Conservation (phyloP, 2,797 vertebrate genomes). For the Phoebastria nigripes region DNA sequence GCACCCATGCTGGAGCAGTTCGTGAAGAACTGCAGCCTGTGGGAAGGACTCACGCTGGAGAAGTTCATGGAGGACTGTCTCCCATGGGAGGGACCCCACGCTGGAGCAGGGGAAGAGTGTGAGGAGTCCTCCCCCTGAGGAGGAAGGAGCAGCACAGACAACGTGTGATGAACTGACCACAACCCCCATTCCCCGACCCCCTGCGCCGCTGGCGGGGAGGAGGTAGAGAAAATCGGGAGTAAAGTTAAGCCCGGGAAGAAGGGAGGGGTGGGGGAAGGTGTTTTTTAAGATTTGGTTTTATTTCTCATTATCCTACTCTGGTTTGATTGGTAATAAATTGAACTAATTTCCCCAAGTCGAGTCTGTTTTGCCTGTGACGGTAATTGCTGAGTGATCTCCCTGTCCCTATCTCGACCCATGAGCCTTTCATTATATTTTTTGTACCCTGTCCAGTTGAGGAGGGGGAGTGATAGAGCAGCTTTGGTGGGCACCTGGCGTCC, state of each 20-base stretch:
- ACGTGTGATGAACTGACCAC: not conserved
- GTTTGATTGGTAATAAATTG: not conserved
- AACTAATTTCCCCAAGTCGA: not conserved
- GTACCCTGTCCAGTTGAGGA: not conserved
- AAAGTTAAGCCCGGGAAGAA: not conserved
- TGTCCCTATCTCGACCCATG: too few species aligned
- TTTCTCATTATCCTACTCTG: not conserved
- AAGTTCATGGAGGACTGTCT: not conserved
- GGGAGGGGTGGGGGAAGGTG: fast-evolving
- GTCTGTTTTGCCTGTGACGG: not conserved
- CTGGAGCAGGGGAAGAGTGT: not conserved
- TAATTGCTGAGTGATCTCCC: too few species aligned
- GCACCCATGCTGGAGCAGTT: not conserved
- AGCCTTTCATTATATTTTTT: too few species aligned
- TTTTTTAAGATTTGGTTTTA: fast-evolving
- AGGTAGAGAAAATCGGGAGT: not conserved
- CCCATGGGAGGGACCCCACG: not conserved
- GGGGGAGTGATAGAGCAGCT: not conserved
- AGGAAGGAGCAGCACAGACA: not conserved
- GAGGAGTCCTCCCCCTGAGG: not conserved
- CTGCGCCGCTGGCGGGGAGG: not conserved
- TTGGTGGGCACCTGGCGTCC: not conserved
- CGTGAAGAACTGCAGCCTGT: not conserved
- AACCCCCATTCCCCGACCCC: not conserved
- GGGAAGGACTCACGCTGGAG: not conserved